Conservation (phyloP, 2,888 invertebrate species). For the Heliconius cydno region DNA sequence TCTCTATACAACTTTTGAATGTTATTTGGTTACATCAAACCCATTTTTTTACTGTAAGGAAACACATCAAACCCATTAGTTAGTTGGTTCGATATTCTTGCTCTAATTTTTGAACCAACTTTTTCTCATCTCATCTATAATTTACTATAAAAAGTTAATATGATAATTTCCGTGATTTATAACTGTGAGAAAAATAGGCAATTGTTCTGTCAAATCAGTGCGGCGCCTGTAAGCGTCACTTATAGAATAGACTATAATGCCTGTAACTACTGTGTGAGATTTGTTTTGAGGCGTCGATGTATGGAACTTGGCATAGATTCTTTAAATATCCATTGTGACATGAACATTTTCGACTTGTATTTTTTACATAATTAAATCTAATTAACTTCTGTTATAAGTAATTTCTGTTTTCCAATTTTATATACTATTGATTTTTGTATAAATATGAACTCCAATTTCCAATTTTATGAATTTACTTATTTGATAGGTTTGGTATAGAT, state of each 20-base stretch:
- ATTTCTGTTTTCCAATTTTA: not conserved
- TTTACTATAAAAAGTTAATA: slow-evolving; percentile 31
- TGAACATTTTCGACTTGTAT: not conserved
- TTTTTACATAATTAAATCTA: not conserved
- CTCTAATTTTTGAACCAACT: slow-evolving; percentile 35
- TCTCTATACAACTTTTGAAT: not conserved
- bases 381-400: no score
- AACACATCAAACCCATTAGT: no score
- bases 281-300: slow-evolving; percentile 21
- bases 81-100: not conserved
- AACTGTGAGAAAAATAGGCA: slow-evolving; percentile 66
- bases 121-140: slow-evolving; percentile 37
- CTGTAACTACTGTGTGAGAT: slow-evolving; percentile 26
- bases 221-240: slow-evolving; percentile 40
- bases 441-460: no score
- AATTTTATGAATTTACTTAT: no score
- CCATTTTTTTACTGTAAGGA: not conserved
- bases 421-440: no score
- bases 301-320: slow-evolving; percentile 31
- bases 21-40: not conserved
- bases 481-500: no score
- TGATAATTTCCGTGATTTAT: slow-evolving; percentile 64
- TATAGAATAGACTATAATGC: slow-evolving; percentile 29
- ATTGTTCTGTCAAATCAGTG: slow-evolving; percentile 70
- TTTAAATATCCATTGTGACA: slow-evolving; percentile 8